Base-by-base conservation (phyloP, 2,888 invertebrate genomes). In the Hoplodrina ambigua region DNA sequence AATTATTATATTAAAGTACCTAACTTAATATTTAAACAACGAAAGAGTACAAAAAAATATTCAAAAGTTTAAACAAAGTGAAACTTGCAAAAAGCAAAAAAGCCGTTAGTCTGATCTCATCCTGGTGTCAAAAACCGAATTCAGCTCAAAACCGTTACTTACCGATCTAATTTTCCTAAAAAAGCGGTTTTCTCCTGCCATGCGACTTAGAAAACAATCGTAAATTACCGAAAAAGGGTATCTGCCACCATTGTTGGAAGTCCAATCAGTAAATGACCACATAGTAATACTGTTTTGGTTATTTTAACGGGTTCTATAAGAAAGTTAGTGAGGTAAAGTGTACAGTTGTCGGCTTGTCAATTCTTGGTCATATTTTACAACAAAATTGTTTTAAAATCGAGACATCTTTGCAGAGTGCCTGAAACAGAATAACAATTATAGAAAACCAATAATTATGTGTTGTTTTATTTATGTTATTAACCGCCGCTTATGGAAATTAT, bases 151-250 rank as follows among this genome's bases (percentile, higher is more conserved):
- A 86, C 92, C 88, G 92, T 89, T 91, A 90, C 72, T 75, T 76
- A 74, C 63, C 78, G 83, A 84, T 87, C 86, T 84, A 84, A 89
- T 92, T 93, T 88, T 81, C 90, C 87, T 86, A 91, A 92, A 90
- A 91, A 88, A 88, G 84, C 78, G 60, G 78, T 88, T 88, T 89
- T 86, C 87, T 84, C 80, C 72, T 68, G 72, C 78, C 75, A 78
- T 77, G 69, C 75, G 69, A 69, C 68, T 74, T 81, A 85, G 84
- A 85, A 85, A 86, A 88, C 85, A 85, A 84, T 85, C 89, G 87
- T 89, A 87, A 88, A 90, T 86, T 83, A 83, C 88, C 90, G 74
- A 89, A 92, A 90, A 92, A 87, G 91, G 92, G 85, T 84, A 86
- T 77, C 69, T 46, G 72, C 33, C 60, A 50, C 86, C 88, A 87